phyloP scores from a whole-genome alignment of 1,140 invertebrate genomes.

The Helicoverpa armigera region DNA sequence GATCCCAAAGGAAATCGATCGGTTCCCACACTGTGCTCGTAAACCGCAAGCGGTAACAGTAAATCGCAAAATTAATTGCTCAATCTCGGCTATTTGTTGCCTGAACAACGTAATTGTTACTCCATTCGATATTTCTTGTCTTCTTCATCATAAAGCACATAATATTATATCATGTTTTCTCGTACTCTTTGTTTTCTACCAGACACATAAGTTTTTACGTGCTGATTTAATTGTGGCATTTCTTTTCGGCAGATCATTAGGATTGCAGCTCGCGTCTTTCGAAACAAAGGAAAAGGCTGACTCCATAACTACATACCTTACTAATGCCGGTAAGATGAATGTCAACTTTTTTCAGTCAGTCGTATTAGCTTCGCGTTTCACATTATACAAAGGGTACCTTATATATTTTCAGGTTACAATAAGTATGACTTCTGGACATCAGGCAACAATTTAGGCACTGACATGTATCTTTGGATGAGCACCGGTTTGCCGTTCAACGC shows the following conservation, averaged over 20 bases:
- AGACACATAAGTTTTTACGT: neutral
- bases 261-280: slow-evolving; percentile 93
- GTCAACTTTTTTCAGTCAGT: too few relatives aligned
- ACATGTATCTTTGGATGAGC: slow-evolving; percentile 96
- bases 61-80: neutral
- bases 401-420: slow-evolving; percentile 88
- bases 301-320: slow-evolving; percentile 93
- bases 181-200: neutral
- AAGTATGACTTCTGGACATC: slow-evolving; percentile 96
- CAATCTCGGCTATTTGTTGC: neutral
- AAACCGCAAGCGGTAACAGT: neutral
- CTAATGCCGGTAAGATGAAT: slow-evolving; percentile 89
- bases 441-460: slow-evolving; percentile 94
- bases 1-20: neutral
- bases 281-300: slow-evolving; percentile 95
- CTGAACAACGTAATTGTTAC: neutral
- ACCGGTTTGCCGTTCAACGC: slow-evolving; percentile 95
- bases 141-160: neutral
- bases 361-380: neutral
- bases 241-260: slow-evolving; percentile 89
- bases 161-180: neutral
- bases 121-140: neutral
- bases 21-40: neutral
- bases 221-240: neutral
- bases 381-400: neutral